Evolutionary conservation across 2,797 vertebrate genomes (phyloP), one percentile per base, ranked within the genome.

Genomic region (Fundulus diaphanus): DNA sequence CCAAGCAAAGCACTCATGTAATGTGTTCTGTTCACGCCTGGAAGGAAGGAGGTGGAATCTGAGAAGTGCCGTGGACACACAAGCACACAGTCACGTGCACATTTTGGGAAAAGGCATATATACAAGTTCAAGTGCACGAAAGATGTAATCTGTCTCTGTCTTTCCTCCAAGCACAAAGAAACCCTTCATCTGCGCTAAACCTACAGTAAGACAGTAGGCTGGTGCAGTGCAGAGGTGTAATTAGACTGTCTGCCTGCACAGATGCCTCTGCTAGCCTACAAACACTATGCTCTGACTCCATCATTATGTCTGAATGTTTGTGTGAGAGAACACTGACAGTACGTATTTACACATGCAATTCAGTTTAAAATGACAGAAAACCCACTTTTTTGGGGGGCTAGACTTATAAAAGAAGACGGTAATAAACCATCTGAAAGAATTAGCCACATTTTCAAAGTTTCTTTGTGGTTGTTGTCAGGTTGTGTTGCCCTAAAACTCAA

Each of bases 221-320:
- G 67, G 70, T 87, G 79, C 61, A 77, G 68, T 78, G 80, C 76
- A 88, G 83, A 90, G 84, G 79, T 88, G 88, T 92, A 92, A 92
- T 93, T 93, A 92, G 68, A 89, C 78, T 75, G 90, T 92, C 91
- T 91, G 90, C 82, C 80, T 83, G 73, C 85, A 76, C 84, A 84
- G 57, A 88, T 70, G 76, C 76, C 89, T 81, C 80, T 83, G 83
- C 84, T 79, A 80, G 59, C 88, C 81, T 88, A 78, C 87, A 91
- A 90, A 89, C 87, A 88, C 66, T 86, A 80, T 74, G 59, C 82
- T 77, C 82, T 52, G 46, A 85, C 81, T 85, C 83, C 81, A 77
- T 90, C 80, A 88, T 90, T 87, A 85, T 86, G 77, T 79, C 20
- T 83, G 44, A 44, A 74, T 81, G 70, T 68, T 61, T 82, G 78